Percentiles rank a stretch among this genome's conserved stretches.
phyloP scores from a whole-genome alignment of 2,113 vertebrate genomes.

The Rhinolophus sinicus region DNA sequence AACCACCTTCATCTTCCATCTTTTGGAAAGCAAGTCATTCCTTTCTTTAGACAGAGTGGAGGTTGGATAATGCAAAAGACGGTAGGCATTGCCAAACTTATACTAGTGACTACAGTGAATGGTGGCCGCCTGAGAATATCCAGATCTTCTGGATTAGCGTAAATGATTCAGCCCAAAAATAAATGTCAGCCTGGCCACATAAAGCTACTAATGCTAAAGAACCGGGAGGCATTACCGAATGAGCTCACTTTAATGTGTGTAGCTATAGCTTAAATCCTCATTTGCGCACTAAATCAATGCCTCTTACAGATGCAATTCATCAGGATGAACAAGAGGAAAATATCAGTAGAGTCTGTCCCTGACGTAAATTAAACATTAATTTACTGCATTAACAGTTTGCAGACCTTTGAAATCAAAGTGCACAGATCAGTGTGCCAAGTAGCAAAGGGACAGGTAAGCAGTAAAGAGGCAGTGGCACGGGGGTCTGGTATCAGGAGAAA shows the following conservation, averaged over 20 bases:
- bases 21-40: constrained; percentile 23
- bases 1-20: not conserved
- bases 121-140: not conserved
- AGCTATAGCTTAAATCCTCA: not conserved
- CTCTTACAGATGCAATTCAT: not conserved
- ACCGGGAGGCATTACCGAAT: constrained; percentile 23
- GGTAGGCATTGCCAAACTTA: not conserved
- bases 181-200: not conserved
- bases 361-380: not conserved
- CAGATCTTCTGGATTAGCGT: not conserved
- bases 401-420: not conserved
- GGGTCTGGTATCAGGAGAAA: not conserved
- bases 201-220: not conserved
- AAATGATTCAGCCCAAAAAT: constrained; percentile 34
- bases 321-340: not conserved
- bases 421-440: not conserved
- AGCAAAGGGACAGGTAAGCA: not conserved
- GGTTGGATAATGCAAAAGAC: not conserved
- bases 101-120: not conserved
- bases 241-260: not conserved
- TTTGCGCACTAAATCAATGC: not conserved
- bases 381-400: not conserved
- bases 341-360: not conserved
- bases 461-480: too few relatives aligned
- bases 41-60: not conserved